These are phyloP conservation scores for Lapara coniferarum DNA, from an alignment of 2,888 invertebrate species.

Conservation along the genomic window DNA sequence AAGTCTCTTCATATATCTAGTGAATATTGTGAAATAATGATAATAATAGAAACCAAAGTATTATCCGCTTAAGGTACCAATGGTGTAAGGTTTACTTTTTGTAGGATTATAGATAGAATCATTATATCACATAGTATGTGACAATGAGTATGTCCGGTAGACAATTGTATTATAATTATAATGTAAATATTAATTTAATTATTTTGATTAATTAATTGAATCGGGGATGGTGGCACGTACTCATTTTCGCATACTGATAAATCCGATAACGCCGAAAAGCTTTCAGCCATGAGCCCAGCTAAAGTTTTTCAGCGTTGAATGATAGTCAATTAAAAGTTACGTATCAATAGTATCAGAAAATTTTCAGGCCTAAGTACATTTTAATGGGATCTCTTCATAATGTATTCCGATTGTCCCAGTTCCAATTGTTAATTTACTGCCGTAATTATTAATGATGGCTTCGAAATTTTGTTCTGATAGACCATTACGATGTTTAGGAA, in stretches of 20 bases:
- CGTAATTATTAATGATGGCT: neutral
- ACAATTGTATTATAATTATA: conserved; percentile 6
- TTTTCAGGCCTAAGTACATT: conserved; percentile 50
- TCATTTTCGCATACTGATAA: conserved; percentile 49
- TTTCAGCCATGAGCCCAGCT: conserved; percentile 80
- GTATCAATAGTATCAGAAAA: conserved; percentile 8
- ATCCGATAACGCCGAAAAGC: conserved; percentile 67
- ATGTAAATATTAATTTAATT: conserved; percentile 17
- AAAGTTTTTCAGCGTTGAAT: conserved; percentile 76
- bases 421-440: conserved; percentile 1
- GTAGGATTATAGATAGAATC: conserved; percentile 1
- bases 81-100: conserved; percentile 36
- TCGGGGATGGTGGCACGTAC: neutral
- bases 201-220: neutral
- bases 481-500: neutral
- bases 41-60: conserved; percentile 30
- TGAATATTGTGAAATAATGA: conserved; percentile 31
- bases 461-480: conserved; percentile 7
- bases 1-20: conserved; percentile 76
- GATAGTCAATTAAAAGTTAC: conserved; percentile 63
- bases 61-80: conserved; percentile 38
- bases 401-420: conserved; percentile 15
- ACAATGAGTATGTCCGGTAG: conserved; percentile 41
- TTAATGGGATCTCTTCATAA: conserved; percentile 2
- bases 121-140: conserved; percentile 35